Conservation (phyloP, 2,888 invertebrate species). For the Zaprionus obscuricornis region DNA sequence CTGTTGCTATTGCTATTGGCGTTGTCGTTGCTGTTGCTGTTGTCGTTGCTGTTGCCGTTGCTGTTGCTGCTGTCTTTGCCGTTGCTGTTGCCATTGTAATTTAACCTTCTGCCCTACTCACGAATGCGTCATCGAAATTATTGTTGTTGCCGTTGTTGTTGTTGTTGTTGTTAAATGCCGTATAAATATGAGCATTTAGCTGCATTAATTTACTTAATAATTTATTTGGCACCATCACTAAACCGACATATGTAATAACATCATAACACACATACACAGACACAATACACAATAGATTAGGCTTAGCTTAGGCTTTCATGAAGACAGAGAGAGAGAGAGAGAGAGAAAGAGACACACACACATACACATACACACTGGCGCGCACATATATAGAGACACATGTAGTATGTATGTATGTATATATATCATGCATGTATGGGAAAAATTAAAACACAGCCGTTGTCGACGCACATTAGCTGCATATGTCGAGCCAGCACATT, state of each 20-base stretch:
- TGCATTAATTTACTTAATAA: constrained; percentile 60
- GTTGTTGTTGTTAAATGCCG: constrained; percentile 25
- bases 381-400: constrained; percentile 28
- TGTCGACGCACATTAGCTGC: constrained; percentile 47
- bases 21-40: too few relatives aligned
- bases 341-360: constrained; percentile 31
- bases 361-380: constrained; percentile 21
- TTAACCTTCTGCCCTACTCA: constrained; percentile 81
- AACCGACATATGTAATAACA: not conserved
- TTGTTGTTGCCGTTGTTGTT: constrained; percentile 14
- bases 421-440: too few relatives aligned
- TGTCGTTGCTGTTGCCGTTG: constrained; percentile 25
- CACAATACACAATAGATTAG: too few relatives aligned
- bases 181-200: constrained; percentile 37
- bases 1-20: not conserved
- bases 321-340: too few relatives aligned
- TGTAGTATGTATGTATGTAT: not conserved
- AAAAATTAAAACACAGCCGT: constrained; percentile 41
- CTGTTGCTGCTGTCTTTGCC: constrained; percentile 31
- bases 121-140: constrained; percentile 80
- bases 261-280: constrained; percentile 9
- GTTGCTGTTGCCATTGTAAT: constrained; percentile 56
- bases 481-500: constrained; percentile 52
- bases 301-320: too few relatives aligned
- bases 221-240: constrained; percentile 58